phyloP scores from a whole-genome alignment of 2,888 invertebrate species.

The Drosophila nr. medialis region DNA sequence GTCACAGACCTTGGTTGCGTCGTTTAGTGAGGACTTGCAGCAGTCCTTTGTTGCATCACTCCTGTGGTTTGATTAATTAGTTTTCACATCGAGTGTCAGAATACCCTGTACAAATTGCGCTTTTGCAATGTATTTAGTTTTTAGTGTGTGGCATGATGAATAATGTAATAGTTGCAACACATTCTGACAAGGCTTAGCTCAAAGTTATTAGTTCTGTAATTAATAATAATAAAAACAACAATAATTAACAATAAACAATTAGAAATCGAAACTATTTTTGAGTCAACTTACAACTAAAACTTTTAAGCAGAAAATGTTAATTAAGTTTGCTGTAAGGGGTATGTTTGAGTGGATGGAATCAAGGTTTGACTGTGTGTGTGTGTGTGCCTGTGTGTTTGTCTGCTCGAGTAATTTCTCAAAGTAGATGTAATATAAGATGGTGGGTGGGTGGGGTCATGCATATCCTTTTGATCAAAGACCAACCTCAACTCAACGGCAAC shows the following conservation, averaged over 20 bases:
- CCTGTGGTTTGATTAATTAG: neutral
- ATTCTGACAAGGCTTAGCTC: no score
- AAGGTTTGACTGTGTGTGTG: neutral
- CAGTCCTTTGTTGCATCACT: neutral
- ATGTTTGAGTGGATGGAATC: neutral
- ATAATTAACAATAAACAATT: neutral
- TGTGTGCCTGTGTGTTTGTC: no score
- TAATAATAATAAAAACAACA: no score
- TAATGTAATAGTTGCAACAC: no score
- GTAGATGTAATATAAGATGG: neutral
- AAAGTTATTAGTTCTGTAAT: no score
- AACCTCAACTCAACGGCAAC: neutral
- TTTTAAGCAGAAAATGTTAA: no score
- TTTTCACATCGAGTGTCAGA: no score
- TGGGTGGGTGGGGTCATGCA: no score
- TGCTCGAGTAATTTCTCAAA: neutral
- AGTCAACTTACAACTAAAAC: no score
- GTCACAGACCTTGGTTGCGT: neutral
- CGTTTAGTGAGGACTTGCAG: no score
- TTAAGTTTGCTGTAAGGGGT: neutral
- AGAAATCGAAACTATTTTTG: neutral
- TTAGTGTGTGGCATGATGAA: no score
- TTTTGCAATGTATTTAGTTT: no score
- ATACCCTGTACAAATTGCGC: neutral
- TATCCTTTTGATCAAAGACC: neutral